phyloP scores from a whole-genome alignment of 2,888 invertebrate genomes.

The Trissoscelio sp. region DNA sequence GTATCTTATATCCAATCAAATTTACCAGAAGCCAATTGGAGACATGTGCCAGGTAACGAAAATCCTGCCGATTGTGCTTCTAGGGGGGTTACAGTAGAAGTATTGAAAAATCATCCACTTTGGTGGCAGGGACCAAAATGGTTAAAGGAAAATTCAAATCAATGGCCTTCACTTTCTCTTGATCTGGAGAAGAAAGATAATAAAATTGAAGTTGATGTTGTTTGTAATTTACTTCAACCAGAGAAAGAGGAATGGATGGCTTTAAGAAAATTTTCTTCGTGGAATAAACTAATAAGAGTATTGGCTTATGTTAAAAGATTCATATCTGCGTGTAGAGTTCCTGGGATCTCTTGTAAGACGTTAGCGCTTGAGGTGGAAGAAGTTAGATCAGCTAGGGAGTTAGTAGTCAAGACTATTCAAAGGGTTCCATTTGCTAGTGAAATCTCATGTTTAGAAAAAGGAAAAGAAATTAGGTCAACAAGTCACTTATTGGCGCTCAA shows the following conservation, averaged over 20 bases:
- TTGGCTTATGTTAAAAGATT: too few species aligned
- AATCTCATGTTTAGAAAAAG: not conserved
- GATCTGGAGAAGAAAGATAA: too few species aligned
- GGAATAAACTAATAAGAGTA: not conserved
- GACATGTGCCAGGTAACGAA: not conserved
- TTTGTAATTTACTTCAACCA: not conserved
- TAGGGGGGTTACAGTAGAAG: not conserved
- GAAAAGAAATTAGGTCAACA: not conserved
- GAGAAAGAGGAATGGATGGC: too few species aligned
- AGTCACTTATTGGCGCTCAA: not conserved
- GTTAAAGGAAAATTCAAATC: not conserved
- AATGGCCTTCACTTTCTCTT: slow-evolving; percentile 15
- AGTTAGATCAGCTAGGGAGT: too few species aligned
- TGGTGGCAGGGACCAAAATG: slow-evolving; percentile 15
- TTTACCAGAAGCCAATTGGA: not conserved
- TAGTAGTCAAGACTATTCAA: too few species aligned
- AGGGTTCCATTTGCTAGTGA: not conserved
- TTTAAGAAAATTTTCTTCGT: not conserved
- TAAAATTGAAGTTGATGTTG: not conserved
- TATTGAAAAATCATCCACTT: not conserved
- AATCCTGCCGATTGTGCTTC: slow-evolving; percentile 16
- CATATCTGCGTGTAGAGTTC: too few species aligned
- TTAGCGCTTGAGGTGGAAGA: too few species aligned
- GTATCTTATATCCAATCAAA: slow-evolving; percentile 13
- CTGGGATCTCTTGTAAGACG: too few species aligned